phyloP scores from a whole-genome alignment of 2,888 invertebrate genomes.

The Caenorhabditis sp. region DNA sequence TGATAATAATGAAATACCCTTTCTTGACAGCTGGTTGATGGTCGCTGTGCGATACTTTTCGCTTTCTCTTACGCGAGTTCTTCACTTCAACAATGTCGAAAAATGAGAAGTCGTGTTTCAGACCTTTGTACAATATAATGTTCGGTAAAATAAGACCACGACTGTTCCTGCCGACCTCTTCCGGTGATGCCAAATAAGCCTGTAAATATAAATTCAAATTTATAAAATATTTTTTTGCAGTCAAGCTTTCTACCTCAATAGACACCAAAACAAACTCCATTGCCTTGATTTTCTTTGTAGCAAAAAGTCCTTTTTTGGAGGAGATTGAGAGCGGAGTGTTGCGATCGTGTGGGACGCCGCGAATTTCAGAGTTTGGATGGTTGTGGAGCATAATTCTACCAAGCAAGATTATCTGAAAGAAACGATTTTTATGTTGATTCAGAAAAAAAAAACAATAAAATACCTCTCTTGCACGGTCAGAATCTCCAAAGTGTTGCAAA shows the following conservation, averaged over 20 bases:
- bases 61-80: conserved; percentile 6
- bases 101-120: conserved; percentile 11
- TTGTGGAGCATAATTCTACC: conserved; percentile 8
- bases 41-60: neutral
- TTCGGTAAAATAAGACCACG: conserved; percentile 1
- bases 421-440: too few species aligned
- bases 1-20: too few species aligned
- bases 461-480: conserved; percentile 8
- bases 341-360: conserved; percentile 1
- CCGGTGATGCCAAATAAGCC: conserved; percentile 2
- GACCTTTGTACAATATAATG: conserved; percentile 9
- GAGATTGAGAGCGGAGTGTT: neutral
- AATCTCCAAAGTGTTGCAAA: conserved; percentile 9
- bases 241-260: neutral
- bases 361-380: conserved; percentile 5
- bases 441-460: too few species aligned
- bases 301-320: conserved; percentile 9
- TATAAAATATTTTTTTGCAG: too few species aligned
- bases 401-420: conserved; percentile 12
- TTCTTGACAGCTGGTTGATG: neutral
- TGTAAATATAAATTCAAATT: too few species aligned
- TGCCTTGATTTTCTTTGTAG: conserved; percentile 4
- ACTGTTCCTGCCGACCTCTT: conserved; percentile 8
- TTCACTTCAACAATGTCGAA: conserved; percentile 6
- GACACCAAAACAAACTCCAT: conserved; percentile 19